Percentiles rank a stretch among this genome's conserved stretches.
Evolutionary conservation across 2,113 vertebrate species (phyloP).

Genomic region (Gallinago jamesoni): DNA sequence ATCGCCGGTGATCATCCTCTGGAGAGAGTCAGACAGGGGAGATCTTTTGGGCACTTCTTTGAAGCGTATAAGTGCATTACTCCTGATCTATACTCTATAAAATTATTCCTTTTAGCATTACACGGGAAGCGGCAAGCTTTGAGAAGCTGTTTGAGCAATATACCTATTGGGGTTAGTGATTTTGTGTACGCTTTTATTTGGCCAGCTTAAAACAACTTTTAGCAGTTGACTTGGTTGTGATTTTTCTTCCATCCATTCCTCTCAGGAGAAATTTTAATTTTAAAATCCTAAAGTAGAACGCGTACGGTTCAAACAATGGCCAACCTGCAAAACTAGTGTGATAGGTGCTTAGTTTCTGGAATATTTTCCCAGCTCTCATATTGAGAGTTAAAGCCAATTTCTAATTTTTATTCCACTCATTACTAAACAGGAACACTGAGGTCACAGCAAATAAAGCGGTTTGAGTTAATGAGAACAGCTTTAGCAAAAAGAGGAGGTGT

Average conservation of each 20-base stretch:
- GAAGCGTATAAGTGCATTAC: neutral
- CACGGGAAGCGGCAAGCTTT: neutral
- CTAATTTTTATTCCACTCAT: constrained; percentile 79
- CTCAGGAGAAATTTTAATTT: neutral
- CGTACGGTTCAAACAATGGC: constrained; percentile 6
- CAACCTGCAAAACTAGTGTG: neutral
- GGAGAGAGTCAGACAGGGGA: neutral
- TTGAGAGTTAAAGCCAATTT: constrained; percentile 62
- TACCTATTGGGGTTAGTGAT: neutral
- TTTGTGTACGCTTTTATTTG: neutral
- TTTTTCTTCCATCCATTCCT: neutral
- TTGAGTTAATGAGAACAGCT: constrained; percentile 84
- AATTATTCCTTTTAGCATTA: neutral
- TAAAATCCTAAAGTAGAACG: neutral
- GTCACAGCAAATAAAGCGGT: constrained; percentile 81
- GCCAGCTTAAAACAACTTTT: neutral
- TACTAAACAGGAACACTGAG: constrained; percentile 78
- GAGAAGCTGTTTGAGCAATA: neutral
- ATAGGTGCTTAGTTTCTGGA: constrained; percentile 28
- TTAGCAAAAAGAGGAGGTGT: constrained; percentile 79
- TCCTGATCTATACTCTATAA: neutral
- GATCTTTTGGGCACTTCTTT: neutral
- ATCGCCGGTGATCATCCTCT: neutral
- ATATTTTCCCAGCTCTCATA: constrained; percentile 49
- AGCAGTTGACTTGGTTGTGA: neutral